Conservation (phyloP, 2,888 invertebrate species). For the Lingula anatina region DNA sequence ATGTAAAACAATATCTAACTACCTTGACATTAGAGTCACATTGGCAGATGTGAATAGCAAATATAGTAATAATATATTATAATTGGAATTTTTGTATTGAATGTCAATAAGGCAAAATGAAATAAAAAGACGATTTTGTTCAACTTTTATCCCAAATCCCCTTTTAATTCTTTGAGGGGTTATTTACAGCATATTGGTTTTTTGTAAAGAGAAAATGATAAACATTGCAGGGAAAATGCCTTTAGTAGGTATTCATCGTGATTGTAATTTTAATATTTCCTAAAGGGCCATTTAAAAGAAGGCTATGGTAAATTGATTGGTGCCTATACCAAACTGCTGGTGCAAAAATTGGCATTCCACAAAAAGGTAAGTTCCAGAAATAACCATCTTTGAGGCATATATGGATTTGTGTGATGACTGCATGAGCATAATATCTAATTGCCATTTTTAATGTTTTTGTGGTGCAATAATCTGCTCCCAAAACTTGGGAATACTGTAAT, state of each 20-base stretch:
- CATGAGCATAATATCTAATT: too few relatives aligned
- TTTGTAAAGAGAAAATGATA: too few relatives aligned
- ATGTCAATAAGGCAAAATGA: neutral
- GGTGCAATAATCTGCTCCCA: too few relatives aligned
- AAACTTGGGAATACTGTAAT: too few relatives aligned
- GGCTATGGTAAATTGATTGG: slow-evolving; percentile 92
- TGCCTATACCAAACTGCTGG: slow-evolving; percentile 77
- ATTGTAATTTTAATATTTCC: slow-evolving; percentile 3
- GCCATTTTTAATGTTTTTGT: too few relatives aligned
- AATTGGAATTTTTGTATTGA: neutral
- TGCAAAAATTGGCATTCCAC: slow-evolving; percentile 91
- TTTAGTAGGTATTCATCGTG: neutral
- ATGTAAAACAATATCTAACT: slow-evolving; percentile 1
- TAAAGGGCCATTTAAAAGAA: slow-evolving; percentile 77
- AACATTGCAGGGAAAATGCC: too few relatives aligned
- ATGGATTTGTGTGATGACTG: too few relatives aligned
- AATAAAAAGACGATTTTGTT: neutral
- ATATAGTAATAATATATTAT: slow-evolving; percentile 7
- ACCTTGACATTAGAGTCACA: too few relatives aligned
- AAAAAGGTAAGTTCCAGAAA: slow-evolving; percentile 63
- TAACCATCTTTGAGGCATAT: too few relatives aligned
- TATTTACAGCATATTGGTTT: neutral
- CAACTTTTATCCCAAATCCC: neutral
- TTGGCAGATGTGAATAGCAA: too few relatives aligned
- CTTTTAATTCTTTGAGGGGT: neutral